Evolutionary conservation across 2,888 invertebrate genomes (phyloP), one percentile per base, ranked within the genome.

Genomic region (Lasioglossum marginatum): DNA sequence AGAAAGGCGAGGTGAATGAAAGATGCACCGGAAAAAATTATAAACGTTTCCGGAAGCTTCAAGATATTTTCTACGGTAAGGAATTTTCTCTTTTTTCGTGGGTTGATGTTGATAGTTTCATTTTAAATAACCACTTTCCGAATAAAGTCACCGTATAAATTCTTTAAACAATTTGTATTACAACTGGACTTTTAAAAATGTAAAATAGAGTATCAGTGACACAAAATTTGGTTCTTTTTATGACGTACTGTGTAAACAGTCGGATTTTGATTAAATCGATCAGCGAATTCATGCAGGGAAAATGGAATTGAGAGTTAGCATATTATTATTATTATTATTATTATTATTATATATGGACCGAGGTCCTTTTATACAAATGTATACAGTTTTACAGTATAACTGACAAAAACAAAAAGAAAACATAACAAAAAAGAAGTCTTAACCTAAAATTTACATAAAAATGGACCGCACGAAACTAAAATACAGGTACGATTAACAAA

Each of bases 241-340:
- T 10, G 23, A 52, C 12, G 12, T 4, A 14, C 27, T 1, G 63
- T 63, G 1, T 0, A 31, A 31, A 31, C 16, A 16, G 31, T 31
- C 16, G 31, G 31, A 31, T 0, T 14, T n/a, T 31, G 31, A 66
- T 57, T 74, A 79, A 79, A 79, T 82, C 72, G 48, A 80, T 86
- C 82, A 52, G 80, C 80, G 72, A 72, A 82, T 63, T 31, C 63
- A 43, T 57, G 77, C 68, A 27, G 57, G 70, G 74, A 72, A 85
- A 86, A 80, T 86, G 82, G 52, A 71, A 80, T 77, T 87, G 45
- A 16, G 52, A 5, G 31, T 27, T 72, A 37, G 86, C 79, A 82
- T n/a, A n/a, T n/a, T n/a, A n/a, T n/a, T n/a, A n/a, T n/a, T n/a
- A n/a, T n/a, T n/a, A n/a, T n/a, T n/a, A n/a, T n/a, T n/a, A n/a